A percentile compares a stretch with the other conserved stretches of the same genome.
These are phyloP conservation scores for Synanthedon tipuliformis DNA, from an alignment of 2,888 invertebrate genomes.

Conservation along the genomic window DNA sequence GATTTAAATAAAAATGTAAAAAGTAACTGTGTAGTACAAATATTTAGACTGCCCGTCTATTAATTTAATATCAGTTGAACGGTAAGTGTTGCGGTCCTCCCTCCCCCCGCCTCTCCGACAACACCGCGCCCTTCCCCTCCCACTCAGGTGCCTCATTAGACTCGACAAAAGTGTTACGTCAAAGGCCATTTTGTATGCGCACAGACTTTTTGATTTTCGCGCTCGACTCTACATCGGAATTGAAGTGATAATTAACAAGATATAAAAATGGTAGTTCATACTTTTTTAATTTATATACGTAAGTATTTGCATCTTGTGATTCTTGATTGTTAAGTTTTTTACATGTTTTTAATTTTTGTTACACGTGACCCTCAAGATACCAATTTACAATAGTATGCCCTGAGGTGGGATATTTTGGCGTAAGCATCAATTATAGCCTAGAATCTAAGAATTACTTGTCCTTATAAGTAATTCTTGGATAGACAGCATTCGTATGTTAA, in stretches of 20 bases:
- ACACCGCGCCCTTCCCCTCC: conserved; percentile 11
- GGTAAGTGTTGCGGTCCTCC: conserved; percentile 20
- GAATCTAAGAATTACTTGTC: too few species aligned
- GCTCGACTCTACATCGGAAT: conserved; percentile 2
- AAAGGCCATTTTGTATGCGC: conserved; percentile 24
- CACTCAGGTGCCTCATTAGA: conserved; percentile 46
- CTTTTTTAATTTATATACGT: too few species aligned
- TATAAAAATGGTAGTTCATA: conserved; percentile 23
- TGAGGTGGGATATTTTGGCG: too few species aligned
- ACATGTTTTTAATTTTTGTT: too few species aligned
- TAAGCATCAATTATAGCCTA: too few species aligned
- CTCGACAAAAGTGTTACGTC: conserved; percentile 38
- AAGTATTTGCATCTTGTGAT: too few species aligned
- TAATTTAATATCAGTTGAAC: conserved; percentile 5
- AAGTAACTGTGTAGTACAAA: background rate
- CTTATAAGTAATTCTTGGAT: too few species aligned
- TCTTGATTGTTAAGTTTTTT: too few species aligned
- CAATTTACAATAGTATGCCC: too few species aligned
- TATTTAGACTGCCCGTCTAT: background rate
- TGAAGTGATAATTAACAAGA: background rate
- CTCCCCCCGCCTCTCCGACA: background rate
- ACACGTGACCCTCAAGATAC: too few species aligned
- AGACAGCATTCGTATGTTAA: too few species aligned
- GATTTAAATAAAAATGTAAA: too few species aligned
- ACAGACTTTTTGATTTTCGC: conserved; percentile 18